Base-by-base conservation (phyloP, 2,113 vertebrate genomes). In the Anas platyrhynchos region DNA sequence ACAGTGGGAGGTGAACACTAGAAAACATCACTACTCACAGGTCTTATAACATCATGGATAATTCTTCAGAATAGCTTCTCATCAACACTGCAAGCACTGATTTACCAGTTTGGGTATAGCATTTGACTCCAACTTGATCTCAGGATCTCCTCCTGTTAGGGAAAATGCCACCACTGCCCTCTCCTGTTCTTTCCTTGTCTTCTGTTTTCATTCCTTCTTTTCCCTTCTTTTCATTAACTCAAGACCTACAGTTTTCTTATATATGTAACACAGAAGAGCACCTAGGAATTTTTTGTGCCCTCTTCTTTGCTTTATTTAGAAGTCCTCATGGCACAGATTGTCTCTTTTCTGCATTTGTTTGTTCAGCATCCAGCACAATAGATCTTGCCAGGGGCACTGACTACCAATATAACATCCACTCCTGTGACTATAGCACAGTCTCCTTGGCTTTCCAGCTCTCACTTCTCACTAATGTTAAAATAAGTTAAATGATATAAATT, bases 131-230 rank as follows among this genome's bases (percentile, higher is more conserved):
- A 78, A 5, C 34, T 43, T 32, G 66, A 77, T 44, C 31, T 77
- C 72, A 22, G 83, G 76, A 88, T 65, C 63, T 61, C 1, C 62
- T 79, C 52, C 55, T 93, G 73, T 56, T 52, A 21, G 86, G 92
- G 80, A 96, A 97, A 97, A 89, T 87, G 89, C 86, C 93, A 94
- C 90, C 88, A 96, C 97, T 96, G 96, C 94, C 96, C 96, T 96
- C 97, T 96, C 95, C 96, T 95, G 97, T 95, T 86, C 75, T 94
- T 83, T 93, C 43, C 65, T 41, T 25, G 75, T 55, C 82, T 97
- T 81, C 73, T 5, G 73, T n/a, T 91, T 41, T 66, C 62, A 32
- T 72, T 69, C 75, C 83, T 43, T 56, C 89, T 77, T 73, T 69
- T 69, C 88, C 88, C 10, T 12, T 11, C 20, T 48, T 77, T 56